Percentiles rank a stretch among this genome's conserved stretches.
Conservation (phyloP, 2,797 vertebrate genomes). For the Sparidentex hasta region DNA sequence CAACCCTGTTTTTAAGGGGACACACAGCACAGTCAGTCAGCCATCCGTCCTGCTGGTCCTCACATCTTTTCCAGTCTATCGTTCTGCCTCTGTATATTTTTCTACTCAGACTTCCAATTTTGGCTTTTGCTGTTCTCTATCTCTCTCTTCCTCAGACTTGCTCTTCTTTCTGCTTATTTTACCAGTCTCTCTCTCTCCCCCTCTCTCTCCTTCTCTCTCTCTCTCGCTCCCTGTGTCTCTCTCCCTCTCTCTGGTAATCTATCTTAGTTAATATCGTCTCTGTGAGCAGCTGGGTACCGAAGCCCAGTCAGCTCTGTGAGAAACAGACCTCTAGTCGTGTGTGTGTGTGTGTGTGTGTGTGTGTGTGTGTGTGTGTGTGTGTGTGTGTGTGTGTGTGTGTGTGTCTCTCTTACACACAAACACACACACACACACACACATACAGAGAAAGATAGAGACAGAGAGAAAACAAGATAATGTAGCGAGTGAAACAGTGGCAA, state of each 20-base stretch:
- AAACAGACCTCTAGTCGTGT: slow-evolving; percentile 59
- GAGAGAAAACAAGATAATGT: slow-evolving; percentile 42
- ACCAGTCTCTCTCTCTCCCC: slow-evolving; percentile 6
- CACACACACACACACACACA: too few species aligned
- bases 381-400: slow-evolving; percentile 31
- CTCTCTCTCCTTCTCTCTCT: slow-evolving; percentile 42
- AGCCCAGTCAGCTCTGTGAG: slow-evolving; percentile 79
- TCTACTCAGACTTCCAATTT: neutral
- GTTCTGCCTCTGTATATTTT: neutral
- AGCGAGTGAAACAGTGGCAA: slow-evolving; percentile 42
- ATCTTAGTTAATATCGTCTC: slow-evolving; percentile 87
- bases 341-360: slow-evolving; percentile 45
- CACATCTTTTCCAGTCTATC: neutral
- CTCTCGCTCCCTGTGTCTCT: slow-evolving; percentile 21
- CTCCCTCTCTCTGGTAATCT: slow-evolving; percentile 76
- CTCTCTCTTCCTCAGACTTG: neutral
- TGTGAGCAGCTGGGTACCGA: slow-evolving; percentile 85
- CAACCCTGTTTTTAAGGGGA: too few species aligned
- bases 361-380: slow-evolving; percentile 18
- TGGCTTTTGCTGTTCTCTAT: neutral
- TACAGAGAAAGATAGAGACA: slow-evolving; percentile 15
- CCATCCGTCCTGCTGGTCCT: neutral
- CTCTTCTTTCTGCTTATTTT: slow-evolving; percentile 8
- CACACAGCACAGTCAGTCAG: neutral
- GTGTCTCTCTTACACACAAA: too few species aligned